These are phyloP conservation scores for Phortica okadai DNA, from an alignment of 2,888 invertebrate genomes.

Conservation along the genomic window DNA sequence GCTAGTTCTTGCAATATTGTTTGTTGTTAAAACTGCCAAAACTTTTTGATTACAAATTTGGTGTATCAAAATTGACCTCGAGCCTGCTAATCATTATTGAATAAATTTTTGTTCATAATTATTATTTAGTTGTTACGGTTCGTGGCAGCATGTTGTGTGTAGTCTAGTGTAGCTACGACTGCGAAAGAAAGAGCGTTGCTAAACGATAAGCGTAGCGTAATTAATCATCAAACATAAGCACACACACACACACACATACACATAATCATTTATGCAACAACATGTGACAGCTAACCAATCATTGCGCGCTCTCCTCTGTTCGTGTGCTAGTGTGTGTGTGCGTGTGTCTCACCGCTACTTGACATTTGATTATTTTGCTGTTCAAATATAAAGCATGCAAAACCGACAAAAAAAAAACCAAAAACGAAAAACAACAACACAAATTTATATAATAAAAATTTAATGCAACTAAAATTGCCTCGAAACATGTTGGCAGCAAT, in stretches of 20 bases:
- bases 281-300: neutral
- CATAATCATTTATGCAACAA: neutral
- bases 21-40: no score
- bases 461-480: neutral
- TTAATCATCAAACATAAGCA: conserved; percentile 69
- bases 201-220: conserved; percentile 51
- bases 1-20: no score
- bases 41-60: no score
- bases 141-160: neutral
- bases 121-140: conserved; percentile 45
- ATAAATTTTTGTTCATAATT: conserved; percentile 50
- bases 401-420: conserved; percentile 20
- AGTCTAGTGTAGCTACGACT: neutral
- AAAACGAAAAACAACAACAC: conserved; percentile 14
- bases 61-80: no score
- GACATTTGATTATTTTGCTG: conserved; percentile 63
- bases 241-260: conserved; percentile 47
- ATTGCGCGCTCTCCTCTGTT: neutral
- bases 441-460: conserved; percentile 35
- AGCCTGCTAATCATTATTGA: no score
- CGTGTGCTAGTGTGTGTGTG: neutral
- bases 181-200: neutral
- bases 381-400: no score
- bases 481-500: conserved; percentile 33
- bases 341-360: neutral